These are phyloP conservation scores for Acanthiza pusilla DNA, from an alignment of 2,797 vertebrate species.

Conservation along the genomic window DNA sequence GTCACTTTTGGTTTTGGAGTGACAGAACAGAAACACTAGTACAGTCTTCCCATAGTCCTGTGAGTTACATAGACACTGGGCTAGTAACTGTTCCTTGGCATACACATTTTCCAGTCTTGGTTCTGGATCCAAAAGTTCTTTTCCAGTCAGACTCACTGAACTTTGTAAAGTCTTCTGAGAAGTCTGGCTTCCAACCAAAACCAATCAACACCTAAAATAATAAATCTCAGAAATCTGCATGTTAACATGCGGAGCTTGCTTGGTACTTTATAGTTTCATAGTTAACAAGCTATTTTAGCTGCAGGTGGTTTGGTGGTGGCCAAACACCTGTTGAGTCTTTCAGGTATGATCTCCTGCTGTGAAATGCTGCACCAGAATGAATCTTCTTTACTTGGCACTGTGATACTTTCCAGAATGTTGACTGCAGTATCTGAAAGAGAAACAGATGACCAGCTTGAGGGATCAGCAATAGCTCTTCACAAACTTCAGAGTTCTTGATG, in stretches of 20 bases:
- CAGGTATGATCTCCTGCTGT: not conserved
- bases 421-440: not conserved
- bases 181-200: not conserved
- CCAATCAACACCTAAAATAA: not conserved
- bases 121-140: not conserved
- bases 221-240: not conserved
- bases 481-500: not conserved
- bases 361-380: not conserved
- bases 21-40: rapidly evolving
- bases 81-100: not conserved
- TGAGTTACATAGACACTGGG: not conserved
- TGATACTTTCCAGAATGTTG: not conserved
- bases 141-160: not conserved
- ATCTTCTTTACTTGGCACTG: not conserved
- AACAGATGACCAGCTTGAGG: slow-evolving; percentile 20
- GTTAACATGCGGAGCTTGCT: not conserved
- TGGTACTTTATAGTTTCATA: not conserved
- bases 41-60: not conserved
- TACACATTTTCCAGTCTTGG: not conserved
- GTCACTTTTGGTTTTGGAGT: not conserved
- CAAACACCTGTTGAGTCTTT: not conserved
- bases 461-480: slow-evolving; percentile 9
- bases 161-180: not conserved
- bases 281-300: not conserved
- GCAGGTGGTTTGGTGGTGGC: not conserved